Evolutionary conservation across 2,113 vertebrate genomes (phyloP).

Genomic region (Rutilus rutilus): DNA sequence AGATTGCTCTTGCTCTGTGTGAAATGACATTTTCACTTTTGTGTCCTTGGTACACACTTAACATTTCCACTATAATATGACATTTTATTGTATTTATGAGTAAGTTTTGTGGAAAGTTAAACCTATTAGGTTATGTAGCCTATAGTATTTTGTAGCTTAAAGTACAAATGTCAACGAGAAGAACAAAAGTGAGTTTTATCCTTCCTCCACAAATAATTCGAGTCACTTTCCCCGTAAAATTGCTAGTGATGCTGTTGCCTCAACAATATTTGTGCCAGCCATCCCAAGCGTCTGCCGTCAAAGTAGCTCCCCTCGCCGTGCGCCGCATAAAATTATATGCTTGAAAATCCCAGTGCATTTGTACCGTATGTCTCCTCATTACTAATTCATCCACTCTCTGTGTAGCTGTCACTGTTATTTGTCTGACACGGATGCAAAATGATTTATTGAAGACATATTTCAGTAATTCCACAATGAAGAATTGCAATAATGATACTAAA

Average conservation of each 20-base stretch:
- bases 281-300: conserved; percentile 21
- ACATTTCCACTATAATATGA: conserved; percentile 20
- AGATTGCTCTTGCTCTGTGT: neutral
- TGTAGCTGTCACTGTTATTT: conserved; percentile 46
- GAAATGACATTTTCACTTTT: conserved; percentile 15
- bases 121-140: neutral
- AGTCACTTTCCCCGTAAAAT: conserved; percentile 10
- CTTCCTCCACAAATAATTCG: neutral
- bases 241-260: conserved; percentile 11
- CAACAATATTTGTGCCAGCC: conserved; percentile 25
- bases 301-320: neutral
- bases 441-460: conserved; percentile 52
- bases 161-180: neutral
- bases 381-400: conserved; percentile 42
- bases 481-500: conserved; percentile 31
- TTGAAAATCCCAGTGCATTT: conserved; percentile 43
- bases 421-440: conserved; percentile 45
- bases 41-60: neutral
- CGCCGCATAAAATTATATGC: conserved; percentile 27
- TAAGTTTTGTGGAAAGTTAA: neutral
- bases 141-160: neutral
- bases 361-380: conserved; percentile 44
- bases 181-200: conserved; percentile 22
- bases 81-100: neutral
- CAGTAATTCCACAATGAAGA: conserved; percentile 41